phyloP scores from a whole-genome alignment of 2,888 invertebrate genomes.

The Xylocampa areola region DNA sequence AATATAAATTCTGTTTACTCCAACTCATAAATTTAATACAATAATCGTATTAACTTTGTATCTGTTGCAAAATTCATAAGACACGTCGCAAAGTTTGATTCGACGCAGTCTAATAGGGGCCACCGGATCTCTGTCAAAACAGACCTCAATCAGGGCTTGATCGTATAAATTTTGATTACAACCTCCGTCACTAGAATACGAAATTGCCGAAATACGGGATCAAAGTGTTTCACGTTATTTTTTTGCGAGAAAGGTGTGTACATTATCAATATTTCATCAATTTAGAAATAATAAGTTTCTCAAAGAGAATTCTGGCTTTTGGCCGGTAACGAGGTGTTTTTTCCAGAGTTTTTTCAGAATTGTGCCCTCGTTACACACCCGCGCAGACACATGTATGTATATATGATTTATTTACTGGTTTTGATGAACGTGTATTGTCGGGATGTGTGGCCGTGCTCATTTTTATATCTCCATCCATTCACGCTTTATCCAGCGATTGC shows the following conservation, averaged over 20 bases:
- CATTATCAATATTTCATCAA: slow-evolving; percentile 68
- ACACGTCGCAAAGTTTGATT: slow-evolving; percentile 34
- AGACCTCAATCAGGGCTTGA: slow-evolving; percentile 57
- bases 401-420: too few relatives aligned
- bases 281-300: slow-evolving; percentile 55
- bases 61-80: slow-evolving; percentile 57
- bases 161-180: slow-evolving; percentile 71
- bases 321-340: background rate
- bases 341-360: too few relatives aligned
- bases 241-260: slow-evolving; percentile 62
- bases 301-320: slow-evolving; percentile 35
- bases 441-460: too few relatives aligned
- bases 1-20: slow-evolving; percentile 7
- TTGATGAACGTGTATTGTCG: too few relatives aligned
- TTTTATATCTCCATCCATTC: too few relatives aligned
- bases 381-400: too few relatives aligned
- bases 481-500: too few relatives aligned
- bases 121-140: slow-evolving; percentile 54
- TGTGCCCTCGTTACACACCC: too few relatives aligned
- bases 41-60: slow-evolving; percentile 32
- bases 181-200: slow-evolving; percentile 66
- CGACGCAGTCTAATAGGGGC: slow-evolving; percentile 46
- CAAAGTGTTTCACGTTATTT: slow-evolving; percentile 67
- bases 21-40: slow-evolving; percentile 30
- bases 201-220: slow-evolving; percentile 65